Evolutionary conservation across 2,113 vertebrate genomes (phyloP), one percentile per base, ranked within the genome.

Genomic region (Sclerurus mexicanus): DNA sequence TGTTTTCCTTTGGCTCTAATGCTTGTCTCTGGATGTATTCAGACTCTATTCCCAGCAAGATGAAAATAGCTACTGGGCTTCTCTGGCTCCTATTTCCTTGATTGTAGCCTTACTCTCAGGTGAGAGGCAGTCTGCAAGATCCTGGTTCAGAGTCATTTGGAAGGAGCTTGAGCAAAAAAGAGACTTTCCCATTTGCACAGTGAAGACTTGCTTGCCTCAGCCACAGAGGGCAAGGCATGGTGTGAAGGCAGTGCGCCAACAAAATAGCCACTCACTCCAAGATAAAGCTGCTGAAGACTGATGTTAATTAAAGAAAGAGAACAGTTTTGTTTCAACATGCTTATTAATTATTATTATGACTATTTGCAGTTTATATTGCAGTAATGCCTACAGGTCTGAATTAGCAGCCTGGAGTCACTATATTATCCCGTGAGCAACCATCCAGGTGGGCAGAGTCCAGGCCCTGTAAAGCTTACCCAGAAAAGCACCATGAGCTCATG

Each of bases 271-370:
- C 66, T 92, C 84, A 92, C 10, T 40, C 40, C n/a, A 30, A 89
- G 91, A 94, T 92, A 94, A 96, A 96, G 77, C 81, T 89, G n/a
- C 58, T 85, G 81, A 78, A 87, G 78, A 77, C 46, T 3, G 0
- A 50, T 1, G 8, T 85, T 96, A 95, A 96, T 96, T 91, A 96
- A 87, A 91, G 2, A 7, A 53, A 59, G 58, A 72, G 78, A 95
- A 55, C 4, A 1, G 73, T 80, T 96, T 89, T 96, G 96, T 93
- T 96, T 73, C 17, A 0, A 75, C 95, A 94, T 93, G 96, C 56
- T 96, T 91, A 96, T 93, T 97, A 95, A 96, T 97, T 95, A 64
- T 50, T 62, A 74, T 90, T 89, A 93, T 95, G 96, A 67, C 82
- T 96, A 31, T 84, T 90, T 9, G 2, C 68, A 76, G 67, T 83